phyloP scores from a whole-genome alignment of 2,888 invertebrate genomes.

The Poecilobothrus nobilitatus region DNA sequence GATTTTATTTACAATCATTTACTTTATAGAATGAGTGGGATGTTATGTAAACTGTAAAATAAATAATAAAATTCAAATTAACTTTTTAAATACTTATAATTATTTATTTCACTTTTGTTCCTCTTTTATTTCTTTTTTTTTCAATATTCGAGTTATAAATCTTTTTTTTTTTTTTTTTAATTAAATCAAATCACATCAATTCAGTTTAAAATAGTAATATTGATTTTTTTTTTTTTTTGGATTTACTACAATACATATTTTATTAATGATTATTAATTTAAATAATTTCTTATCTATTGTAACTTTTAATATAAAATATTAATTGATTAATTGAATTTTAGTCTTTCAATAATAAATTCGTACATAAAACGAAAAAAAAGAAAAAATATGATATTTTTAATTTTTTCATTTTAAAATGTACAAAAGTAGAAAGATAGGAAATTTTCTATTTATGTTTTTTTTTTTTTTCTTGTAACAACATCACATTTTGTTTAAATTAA shows the following conservation, averaged over 20 bases:
- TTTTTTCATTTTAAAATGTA: neutral
- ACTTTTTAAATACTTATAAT: neutral
- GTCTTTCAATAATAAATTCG: neutral
- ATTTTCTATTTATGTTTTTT: neutral
- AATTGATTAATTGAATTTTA: neutral
- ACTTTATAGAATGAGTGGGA: no score
- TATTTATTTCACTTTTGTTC: neutral
- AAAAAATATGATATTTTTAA: neutral
- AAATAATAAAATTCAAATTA: no score
- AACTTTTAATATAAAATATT: neutral
- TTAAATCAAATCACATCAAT: constrained; percentile 1
- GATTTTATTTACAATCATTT: no score
- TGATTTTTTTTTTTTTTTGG: neutral
- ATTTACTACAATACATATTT: neutral
- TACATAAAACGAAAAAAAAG: neutral
- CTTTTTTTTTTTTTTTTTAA: neutral
- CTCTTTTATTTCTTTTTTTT: neutral
- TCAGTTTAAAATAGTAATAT: neutral
- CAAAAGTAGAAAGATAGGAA: neutral
- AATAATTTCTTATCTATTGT: neutral
- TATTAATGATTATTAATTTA: neutral
- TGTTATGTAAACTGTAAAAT: no score
- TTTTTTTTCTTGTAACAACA: neutral
- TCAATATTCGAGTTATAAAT: neutral
- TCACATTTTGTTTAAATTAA: neutral